A percentile compares a stretch with the other conserved stretches of the same genome.
These are phyloP conservation scores for Argyra leucocephala DNA, from an alignment of 2,888 invertebrate genomes.

Conservation along the genomic window DNA sequence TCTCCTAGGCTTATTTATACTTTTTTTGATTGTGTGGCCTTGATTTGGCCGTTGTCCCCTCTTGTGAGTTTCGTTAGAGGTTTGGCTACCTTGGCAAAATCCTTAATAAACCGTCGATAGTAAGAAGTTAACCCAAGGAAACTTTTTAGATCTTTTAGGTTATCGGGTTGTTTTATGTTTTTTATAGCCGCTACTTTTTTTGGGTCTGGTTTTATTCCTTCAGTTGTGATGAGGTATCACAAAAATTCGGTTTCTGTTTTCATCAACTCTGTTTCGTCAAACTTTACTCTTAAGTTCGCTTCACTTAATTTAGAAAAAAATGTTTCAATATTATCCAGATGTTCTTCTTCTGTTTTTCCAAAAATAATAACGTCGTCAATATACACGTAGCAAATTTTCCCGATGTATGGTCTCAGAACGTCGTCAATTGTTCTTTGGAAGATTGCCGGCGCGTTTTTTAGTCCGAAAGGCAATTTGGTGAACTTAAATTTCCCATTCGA, in stretches of 20 bases:
- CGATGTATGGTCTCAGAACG: conserved; percentile 20
- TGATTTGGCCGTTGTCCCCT: conserved; percentile 21
- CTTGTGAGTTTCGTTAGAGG: conserved; percentile 23
- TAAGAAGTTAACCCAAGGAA: conserved; percentile 22
- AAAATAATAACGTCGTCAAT: conserved; percentile 25
- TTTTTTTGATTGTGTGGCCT: conserved; percentile 20
- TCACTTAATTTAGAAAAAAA: background rate
- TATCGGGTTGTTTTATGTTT: conserved; percentile 17
- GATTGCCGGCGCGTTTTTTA: conserved; percentile 9
- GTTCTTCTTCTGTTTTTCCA: conserved; percentile 18
- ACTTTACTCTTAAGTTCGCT: too few relatives aligned
- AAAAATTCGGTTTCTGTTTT: conserved; percentile 19
- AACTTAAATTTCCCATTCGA: conserved; percentile 23
- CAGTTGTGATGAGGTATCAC: too few relatives aligned
- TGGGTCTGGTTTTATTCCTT: conserved; percentile 20
- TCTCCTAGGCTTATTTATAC: conserved; percentile 14
- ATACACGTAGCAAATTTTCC: conserved; percentile 20
- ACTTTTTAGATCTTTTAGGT: conserved; percentile 19
- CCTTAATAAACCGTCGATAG: conserved; percentile 22
- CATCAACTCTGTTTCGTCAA: conserved; percentile 18
- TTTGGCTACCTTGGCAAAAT: conserved; percentile 23
- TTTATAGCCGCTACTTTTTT: conserved; percentile 18
- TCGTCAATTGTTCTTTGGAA: conserved; percentile 25
- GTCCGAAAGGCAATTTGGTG: conserved; percentile 14
- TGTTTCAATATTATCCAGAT: conserved; percentile 16